A percentile compares a stretch with the other conserved stretches of the same genome.
phyloP scores from a whole-genome alignment of 2,113 vertebrate genomes.

The Neogobius melanostomus region DNA sequence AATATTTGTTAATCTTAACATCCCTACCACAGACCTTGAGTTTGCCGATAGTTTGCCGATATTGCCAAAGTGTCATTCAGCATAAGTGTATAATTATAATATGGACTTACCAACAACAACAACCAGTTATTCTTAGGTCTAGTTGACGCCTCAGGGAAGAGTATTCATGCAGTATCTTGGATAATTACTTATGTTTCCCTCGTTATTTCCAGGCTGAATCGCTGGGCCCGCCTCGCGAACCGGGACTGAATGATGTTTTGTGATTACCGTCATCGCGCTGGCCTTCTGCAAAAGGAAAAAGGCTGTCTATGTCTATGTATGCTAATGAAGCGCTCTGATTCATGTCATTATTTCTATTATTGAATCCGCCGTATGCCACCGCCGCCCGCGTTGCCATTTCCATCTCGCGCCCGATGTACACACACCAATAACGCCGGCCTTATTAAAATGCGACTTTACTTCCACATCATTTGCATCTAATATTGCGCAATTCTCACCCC shows the following conservation, averaged over 20 bases:
- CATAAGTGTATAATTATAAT: no score
- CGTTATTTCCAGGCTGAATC: not conserved
- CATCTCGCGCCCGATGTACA: slow-evolving; percentile 15
- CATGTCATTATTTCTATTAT: slow-evolving; percentile 46
- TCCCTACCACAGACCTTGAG: no score
- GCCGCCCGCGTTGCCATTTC: slow-evolving; percentile 16
- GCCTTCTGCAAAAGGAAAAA: not conserved
- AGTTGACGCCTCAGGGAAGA: no score
- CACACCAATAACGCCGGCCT: slow-evolving; percentile 20
- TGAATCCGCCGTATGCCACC: slow-evolving; percentile 25
- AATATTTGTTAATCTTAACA: no score
- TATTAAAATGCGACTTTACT: slow-evolving; percentile 59
- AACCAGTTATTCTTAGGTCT: no score
- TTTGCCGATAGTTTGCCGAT: no score
- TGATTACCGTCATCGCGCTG: not conserved
- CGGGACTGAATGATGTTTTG: not conserved
- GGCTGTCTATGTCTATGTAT: slow-evolving; percentile 10
- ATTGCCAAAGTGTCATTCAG: no score
- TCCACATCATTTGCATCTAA: slow-evolving; percentile 67
- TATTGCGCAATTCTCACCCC: slow-evolving; percentile 48
- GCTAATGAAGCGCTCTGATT: slow-evolving; percentile 52
- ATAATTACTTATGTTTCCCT: not conserved
- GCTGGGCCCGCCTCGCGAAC: not conserved
- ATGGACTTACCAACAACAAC: no score
- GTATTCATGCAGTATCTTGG: no score